Base-by-base conservation (phyloP, 2,797 vertebrate genomes). In the Morelia viridis region DNA sequence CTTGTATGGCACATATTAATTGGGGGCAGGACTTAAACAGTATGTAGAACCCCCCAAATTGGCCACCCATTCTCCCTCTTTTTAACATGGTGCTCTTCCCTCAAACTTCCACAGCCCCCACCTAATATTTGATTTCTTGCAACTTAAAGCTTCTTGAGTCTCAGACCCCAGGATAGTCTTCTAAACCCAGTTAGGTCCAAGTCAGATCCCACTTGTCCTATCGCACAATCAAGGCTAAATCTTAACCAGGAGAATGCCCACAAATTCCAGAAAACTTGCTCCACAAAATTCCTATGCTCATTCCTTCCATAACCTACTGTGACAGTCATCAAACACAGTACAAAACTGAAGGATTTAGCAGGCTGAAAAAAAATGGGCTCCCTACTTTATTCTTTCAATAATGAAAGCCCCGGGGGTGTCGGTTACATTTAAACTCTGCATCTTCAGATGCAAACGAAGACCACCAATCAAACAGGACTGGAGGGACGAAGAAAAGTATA, bases 261-360 rank as follows among this genome's bases (percentile, higher is more conserved):
- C 3, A 12, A 26, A 90, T n/a, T 83, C 71, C 35, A 28, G 57
- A 26, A 35, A 41, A 7, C 24, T 41, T 12, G 24, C 26, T 61
- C 31, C 35, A 60, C 24, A 35, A 31, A n/a, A 19, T 26, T 76
- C 50, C 4, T 50, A 50, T 50, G 50, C 7, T 15, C 17, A 89
- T 84, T 28, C 26, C 85, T 6, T 31, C 12, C 62, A 80, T 41
- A 5, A 0, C 4, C 56, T 60, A 58, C 76, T 65, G 58, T 65
- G 68, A 90, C 31, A 26, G 56, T 56, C 76, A 56, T 56, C 76
- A 86, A 64, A 62, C 11, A 13, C 17, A 2, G 31, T 8, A 22
- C 1, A 1, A 57, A 5, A 60, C 9, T 6, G 2, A 17, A 2
- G 0, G 0, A 35, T 65, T 87, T 46, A 3, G 68, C 89, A 22